Base-by-base conservation (phyloP, 2,113 vertebrate species). In the Antechinus stuartii region DNA sequence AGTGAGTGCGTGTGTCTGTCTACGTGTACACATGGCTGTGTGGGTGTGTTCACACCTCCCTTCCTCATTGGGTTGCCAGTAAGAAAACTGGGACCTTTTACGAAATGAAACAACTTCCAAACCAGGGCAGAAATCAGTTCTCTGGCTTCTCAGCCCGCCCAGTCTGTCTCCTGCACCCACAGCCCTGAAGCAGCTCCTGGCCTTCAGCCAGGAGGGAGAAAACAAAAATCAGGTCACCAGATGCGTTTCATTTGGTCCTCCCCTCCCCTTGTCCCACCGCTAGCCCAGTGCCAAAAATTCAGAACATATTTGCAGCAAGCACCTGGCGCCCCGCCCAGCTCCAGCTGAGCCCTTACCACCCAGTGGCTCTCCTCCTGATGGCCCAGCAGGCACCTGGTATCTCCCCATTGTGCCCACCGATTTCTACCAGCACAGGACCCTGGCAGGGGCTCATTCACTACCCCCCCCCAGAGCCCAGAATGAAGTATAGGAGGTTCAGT, bases 211-310 rank as follows among this genome's bases (percentile, higher is more conserved):
- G 92, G 61, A 97, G 90, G 14, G 95, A 50, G 50, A 97, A 97
- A 98, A 97, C 95, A 96, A 94, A 95, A 95, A 96, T 93, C 96
- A 96, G 97, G 93, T 96, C 96, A 93, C 95, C 97, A 97, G 93
- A 97, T 97, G 97, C 96, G 92, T 76, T 95, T 47, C 91, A 50
- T 92, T 94, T 52, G 91, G 24, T 49, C 27, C 52, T 50, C 25
- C n/a, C 54, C 76, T 92, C 89, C 42, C 54, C 35, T 55, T 3
- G 30, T 53, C 55, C 93, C 57, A 90, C 93, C 42, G 47, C 90
- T 92, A 23, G 22, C n/a, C 89, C 54, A 92, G 68, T n/a, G 57
- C 94, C 92, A 6, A 91, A 54, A 91, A 93, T 91, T 92, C 61
- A 42, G 27, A 95, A 54, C 27, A 50, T 54, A 57, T 91, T 92